Evolutionary conservation across 2,888 invertebrate genomes (phyloP).

Genomic region (Cremastinae sp.): DNA sequence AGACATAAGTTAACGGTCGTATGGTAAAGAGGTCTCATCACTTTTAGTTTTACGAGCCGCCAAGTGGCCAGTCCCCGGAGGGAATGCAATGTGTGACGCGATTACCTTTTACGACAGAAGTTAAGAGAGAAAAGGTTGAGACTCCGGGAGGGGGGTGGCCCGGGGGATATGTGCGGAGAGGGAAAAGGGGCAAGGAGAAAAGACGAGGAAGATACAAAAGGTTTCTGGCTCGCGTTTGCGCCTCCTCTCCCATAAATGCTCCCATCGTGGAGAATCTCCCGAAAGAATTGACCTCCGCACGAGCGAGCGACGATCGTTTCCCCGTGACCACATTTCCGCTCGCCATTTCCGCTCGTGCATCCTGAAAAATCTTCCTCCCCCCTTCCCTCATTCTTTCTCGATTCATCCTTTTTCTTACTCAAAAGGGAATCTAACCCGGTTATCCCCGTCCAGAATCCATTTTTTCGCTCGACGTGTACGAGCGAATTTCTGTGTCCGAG

Average conservation of each 20-base stretch:
- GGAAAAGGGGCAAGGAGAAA: neutral
- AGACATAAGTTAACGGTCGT: conserved; percentile 68
- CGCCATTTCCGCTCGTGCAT: conserved; percentile 50
- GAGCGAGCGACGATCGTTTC: conserved; percentile 48
- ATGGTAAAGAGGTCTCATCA: conserved; percentile 73
- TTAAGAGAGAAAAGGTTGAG: conserved; percentile 13
- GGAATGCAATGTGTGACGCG: conserved; percentile 63
- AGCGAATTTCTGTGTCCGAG: neutral
- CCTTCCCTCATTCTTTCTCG: conserved; percentile 14
- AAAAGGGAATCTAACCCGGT: conserved; percentile 14
- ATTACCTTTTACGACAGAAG: conserved; percentile 70
- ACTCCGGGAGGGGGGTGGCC: neutral
- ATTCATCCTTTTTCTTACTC: conserved; percentile 17
- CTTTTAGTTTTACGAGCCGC: conserved; percentile 73
- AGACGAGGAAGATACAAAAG: conserved; percentile 1
- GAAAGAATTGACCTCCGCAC: conserved; percentile 49
- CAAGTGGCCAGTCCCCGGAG: conserved; percentile 63
- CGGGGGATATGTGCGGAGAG: neutral
- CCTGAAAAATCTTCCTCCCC: conserved; percentile 48
- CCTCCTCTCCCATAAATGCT: conserved; percentile 18
- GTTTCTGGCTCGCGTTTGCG: conserved; percentile 21
- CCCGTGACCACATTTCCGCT: conserved; percentile 56
- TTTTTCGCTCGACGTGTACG: neutral
- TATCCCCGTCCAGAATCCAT: conserved; percentile 18
- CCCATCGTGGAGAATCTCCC: neutral